Base-by-base conservation (phyloP, 1,140 invertebrate genomes). In the Lanistes nyassanus region DNA sequence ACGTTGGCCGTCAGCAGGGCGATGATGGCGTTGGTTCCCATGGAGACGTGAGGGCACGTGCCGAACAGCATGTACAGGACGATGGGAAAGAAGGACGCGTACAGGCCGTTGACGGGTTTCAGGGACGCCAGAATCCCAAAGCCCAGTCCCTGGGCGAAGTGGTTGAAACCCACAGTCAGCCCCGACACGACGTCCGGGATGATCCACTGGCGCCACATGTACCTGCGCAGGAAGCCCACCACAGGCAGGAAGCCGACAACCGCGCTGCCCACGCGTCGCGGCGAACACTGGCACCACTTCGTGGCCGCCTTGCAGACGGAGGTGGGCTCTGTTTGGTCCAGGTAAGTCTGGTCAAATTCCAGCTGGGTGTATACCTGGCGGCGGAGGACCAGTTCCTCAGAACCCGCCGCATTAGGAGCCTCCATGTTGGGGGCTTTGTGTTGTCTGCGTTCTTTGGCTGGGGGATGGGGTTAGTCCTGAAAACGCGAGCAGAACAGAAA, bases 131-230 rank as follows among this genome's bases (percentile, higher is more conserved):
- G 78, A 26, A 88, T 73, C 21, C 87, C 86, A 79, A 91, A 90
- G n/a, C 90, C 90, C 60, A 91, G 89, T 92, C 94, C 95, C 92
- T 97, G 96, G 0, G 96, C 96, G 87, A 98, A 96, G 83, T 97
- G 95, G 94, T 98, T 95, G 75, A 97, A 93, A 26, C 94, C 95
- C 11, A 96, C 94, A 3, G 96, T 97, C 62, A 95, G 90, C 5
- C 96, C 96, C 3, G 90, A 83, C 55, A 90, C 77, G 56, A 89
- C 16, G 79, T 90, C 89, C 13, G 73, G 36, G 19, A 82, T 55
- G 13, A 90, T 81, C 73, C 83, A 79, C n/a, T 82, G 55, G 47
- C 80, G 79, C 68, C 79, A 81, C 6, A 78, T 77, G 72, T 90
- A 90, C 6, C 65, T 71, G n/a, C 76, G 68, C n/a, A 83, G 2